phyloP scores from a whole-genome alignment of 2,113 vertebrate genomes.

The Aphelocoma coerulescens region DNA sequence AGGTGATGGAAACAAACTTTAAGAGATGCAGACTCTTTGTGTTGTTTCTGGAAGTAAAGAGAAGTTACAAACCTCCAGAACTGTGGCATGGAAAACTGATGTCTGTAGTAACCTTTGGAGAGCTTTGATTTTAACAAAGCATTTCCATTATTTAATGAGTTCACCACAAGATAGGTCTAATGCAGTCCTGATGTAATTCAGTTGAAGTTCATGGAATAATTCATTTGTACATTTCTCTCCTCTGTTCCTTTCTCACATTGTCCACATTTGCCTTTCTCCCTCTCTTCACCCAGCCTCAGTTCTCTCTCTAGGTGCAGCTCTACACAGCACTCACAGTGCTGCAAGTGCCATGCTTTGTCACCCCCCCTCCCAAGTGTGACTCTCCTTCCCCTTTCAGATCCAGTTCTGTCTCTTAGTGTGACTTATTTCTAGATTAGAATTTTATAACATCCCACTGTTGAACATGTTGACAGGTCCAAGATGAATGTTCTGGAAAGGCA shows the following conservation, averaged over 20 bases:
- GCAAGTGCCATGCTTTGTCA: neutral
- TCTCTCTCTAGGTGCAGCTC: neutral
- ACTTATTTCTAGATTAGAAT: neutral
- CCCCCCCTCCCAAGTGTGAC: accelerated
- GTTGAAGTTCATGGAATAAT: neutral
- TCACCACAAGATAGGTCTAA: neutral
- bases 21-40: neutral
- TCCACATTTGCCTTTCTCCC: neutral
- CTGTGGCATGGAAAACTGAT: neutral
- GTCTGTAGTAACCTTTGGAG: neutral
- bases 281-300: neutral
- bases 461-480: neutral
- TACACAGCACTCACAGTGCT: neutral
- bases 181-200: neutral
- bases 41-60: neutral
- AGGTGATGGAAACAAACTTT: neutral
- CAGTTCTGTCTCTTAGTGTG: neutral
- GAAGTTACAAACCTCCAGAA: neutral
- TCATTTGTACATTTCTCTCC: neutral
- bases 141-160: neutral
- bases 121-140: neutral
- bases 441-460: neutral
- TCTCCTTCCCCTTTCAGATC: neutral
- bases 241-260: neutral
- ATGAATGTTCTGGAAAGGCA: neutral